phyloP scores from a whole-genome alignment of 2,797 vertebrate species.

The Pipistrellus kuhlii region DNA sequence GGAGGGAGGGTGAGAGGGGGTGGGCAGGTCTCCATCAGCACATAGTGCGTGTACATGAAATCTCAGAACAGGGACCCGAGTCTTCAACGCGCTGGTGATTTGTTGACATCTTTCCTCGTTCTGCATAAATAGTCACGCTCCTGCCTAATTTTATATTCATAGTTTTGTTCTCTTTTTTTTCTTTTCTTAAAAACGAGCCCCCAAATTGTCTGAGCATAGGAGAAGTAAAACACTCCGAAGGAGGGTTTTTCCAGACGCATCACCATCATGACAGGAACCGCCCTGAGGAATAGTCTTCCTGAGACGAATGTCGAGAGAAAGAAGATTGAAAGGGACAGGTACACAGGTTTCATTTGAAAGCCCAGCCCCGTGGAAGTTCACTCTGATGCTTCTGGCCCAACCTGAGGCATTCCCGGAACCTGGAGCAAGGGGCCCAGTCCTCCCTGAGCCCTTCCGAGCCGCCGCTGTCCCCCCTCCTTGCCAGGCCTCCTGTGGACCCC shows the following conservation, averaged over 20 bases:
- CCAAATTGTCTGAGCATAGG: not conserved
- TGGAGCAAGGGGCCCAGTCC: not conserved
- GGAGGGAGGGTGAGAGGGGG: too few relatives aligned
- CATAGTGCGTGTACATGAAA: not conserved
- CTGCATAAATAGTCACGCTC: not conserved
- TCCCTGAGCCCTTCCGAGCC: slow-evolving; percentile 1
- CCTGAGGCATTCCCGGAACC: not conserved
- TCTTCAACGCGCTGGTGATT: not conserved
- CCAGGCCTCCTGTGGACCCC: not conserved
- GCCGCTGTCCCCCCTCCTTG: not conserved
- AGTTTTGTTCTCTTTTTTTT: not conserved
- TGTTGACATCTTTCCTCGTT: not conserved
- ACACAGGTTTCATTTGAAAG: not conserved
- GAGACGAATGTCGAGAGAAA: not conserved
- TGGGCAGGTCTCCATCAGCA: not conserved
- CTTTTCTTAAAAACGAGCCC: not conserved
- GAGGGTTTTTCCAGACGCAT: not conserved
- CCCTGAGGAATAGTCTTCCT: slow-evolving; percentile 5
- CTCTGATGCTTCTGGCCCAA: not conserved
- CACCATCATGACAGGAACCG: not conserved
- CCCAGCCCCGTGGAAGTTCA: not conserved
- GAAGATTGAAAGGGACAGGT: not conserved
- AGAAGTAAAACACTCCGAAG: not conserved
- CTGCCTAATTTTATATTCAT: not conserved
- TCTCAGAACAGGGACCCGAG: not conserved